phyloP scores from a whole-genome alignment of 35 echinoderm and acorn worm species.

The Diadema setosum region DNA sequence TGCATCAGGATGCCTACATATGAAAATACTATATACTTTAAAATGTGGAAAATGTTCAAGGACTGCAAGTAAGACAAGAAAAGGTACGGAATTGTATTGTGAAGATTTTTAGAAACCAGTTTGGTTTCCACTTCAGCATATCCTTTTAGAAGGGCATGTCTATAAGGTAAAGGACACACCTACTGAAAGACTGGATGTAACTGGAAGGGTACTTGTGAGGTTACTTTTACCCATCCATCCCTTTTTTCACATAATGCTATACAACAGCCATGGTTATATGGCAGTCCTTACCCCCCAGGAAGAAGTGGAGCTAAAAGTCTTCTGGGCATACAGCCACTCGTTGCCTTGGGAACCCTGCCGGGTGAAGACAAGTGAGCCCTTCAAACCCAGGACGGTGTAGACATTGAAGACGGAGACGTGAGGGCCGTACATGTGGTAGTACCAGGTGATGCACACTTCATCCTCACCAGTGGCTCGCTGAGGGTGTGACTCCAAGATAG shows the following conservation, averaged over 20 bases:
- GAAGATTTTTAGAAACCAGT: background rate
- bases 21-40: no score
- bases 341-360: background rate
- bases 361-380: background rate
- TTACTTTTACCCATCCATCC: background rate
- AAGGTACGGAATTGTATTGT: no score
- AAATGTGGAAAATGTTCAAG: no score
- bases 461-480: background rate
- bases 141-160: background rate
- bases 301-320: background rate
- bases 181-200: no score
- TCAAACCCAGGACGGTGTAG: background rate
- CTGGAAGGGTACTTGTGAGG: no score
- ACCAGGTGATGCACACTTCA: background rate
- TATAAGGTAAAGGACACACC: background rate
- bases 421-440: slow-evolving; percentile 2
- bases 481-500: background rate
- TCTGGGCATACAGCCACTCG: background rate
- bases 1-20: no score
- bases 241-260: background rate
- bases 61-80: no score
- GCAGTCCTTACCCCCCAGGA: background rate
- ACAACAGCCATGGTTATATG: no score
- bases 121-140: background rate
- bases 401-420: background rate